A percentile compares a stretch with the other conserved stretches of the same genome.
Evolutionary conservation across 2,888 invertebrate species (phyloP).

Genomic region (Thereva unica): DNA sequence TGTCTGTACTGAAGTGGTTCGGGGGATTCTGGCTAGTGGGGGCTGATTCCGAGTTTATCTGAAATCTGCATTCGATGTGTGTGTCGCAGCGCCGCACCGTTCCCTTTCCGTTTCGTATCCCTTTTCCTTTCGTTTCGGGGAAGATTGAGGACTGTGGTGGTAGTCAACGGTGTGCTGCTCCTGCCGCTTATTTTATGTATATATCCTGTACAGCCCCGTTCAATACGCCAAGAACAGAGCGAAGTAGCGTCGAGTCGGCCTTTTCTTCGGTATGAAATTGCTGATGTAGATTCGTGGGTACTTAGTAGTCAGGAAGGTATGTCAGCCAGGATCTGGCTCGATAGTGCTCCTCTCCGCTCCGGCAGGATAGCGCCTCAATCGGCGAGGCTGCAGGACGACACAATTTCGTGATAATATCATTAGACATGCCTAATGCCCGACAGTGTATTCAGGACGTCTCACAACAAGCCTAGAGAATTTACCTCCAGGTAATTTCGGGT

Average conservation of each 20-base stretch:
- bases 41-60: no score
- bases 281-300: conserved; percentile 22
- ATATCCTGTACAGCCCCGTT: neutral
- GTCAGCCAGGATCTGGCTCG: no score
- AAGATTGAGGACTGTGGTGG: no score
- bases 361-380: no score
- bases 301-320: conserved; percentile 18
- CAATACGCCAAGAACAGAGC: neutral
- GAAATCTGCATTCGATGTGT: no score
- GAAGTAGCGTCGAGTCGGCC: conserved; percentile 14
- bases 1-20: no score
- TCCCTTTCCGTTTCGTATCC: no score
- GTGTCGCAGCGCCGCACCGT: no score
- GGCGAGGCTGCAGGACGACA: conserved; percentile 1
- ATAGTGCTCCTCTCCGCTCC: no score
- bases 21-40: no score
- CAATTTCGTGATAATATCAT: conserved; percentile 29
- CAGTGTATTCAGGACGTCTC: conserved; percentile 1
- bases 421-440: conserved; percentile 26
- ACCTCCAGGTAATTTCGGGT: conserved; percentile 24
- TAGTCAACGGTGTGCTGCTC: no score
- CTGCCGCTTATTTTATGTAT: neutral
- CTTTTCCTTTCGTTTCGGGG: no score
- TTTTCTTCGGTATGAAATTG: conserved; percentile 12
- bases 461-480: conserved; percentile 4